Base-by-base conservation (phyloP, 2,113 vertebrate genomes). In the mouse (Mus musculus) region DNA sequence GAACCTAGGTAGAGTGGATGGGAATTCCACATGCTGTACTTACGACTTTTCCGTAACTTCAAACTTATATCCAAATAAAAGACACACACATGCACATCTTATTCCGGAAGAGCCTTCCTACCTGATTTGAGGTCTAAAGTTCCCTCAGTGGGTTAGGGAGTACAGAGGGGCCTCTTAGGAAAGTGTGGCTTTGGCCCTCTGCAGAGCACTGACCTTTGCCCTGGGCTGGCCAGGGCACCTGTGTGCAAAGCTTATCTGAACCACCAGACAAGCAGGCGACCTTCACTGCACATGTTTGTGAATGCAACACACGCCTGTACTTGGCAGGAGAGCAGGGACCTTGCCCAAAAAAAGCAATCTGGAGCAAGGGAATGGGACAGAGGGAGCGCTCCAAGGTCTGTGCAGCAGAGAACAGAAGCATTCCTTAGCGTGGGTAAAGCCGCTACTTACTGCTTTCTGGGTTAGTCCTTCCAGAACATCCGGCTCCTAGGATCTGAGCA, bases 121-220 rank as follows among this genome's bases (percentile, higher is more conserved):
- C 39, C 36, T 14, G 56, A 85, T 77, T 85, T 28, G 61, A 85
- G 46, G 46, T 54, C 49, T 33, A n/a, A 56, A 39, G 39, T 49
- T 73, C 56, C 56, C 61, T 88, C 14, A 0, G 19, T 36, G 28
- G 12, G 33, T 3, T 22, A 6, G 76, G n/a, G 81, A 85, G 28
- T 3, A 12, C 84, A 69, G 84, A 86, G 39, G 49, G 61, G 42
- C 61, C 61, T 86, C 82, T 49, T 67, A 24, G 86, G 26, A 42
- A 90, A 61, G 33, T 7, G 56, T 78, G 73, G 69, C 49, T 96
- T 81, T 54, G 49, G 56, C 56, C 65, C 0, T 4, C 85, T 77
- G 20, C 33, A 26, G 46, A 95, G 72, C 52, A 17, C 77, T 86
- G 95, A 78, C 72, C 89, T 94, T 94, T 85, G 86, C 61, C 80